These are phyloP conservation scores for Drosophila lacicola DNA, from an alignment of 2,888 invertebrate species.

Conservation along the genomic window DNA sequence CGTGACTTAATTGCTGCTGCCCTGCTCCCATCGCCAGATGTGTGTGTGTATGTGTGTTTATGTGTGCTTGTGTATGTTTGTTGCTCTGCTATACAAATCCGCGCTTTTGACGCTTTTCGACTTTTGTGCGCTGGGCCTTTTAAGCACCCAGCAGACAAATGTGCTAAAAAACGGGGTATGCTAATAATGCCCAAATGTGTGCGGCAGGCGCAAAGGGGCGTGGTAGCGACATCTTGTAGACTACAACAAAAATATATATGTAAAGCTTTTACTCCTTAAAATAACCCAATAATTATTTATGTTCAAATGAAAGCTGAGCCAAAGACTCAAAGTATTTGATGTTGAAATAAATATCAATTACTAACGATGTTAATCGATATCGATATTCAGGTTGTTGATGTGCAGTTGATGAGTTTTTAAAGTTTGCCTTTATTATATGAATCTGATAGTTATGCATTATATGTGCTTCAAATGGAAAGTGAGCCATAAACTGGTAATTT, in stretches of 20 bases:
- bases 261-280: too few relatives aligned
- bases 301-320: too few relatives aligned
- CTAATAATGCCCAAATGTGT: not conserved
- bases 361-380: too few relatives aligned
- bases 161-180: conserved; percentile 27
- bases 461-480: too few relatives aligned
- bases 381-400: too few relatives aligned
- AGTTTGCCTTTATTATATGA: too few relatives aligned
- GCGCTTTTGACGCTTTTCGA: conserved; percentile 74
- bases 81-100: conserved; percentile 53
- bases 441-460: too few relatives aligned
- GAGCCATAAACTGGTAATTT: too few relatives aligned
- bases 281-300: too few relatives aligned
- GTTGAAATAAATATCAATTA: too few relatives aligned
- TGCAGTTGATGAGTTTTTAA: not conserved
- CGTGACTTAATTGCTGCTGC: conserved; percentile 73
- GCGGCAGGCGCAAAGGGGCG: not conserved
- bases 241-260: not conserved
- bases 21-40: not conserved
- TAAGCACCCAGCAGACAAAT: conserved; percentile 38
- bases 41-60: conserved; percentile 2
- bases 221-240: not conserved
- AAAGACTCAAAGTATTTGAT: too few relatives aligned
- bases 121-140: conserved; percentile 60
- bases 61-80: conserved; percentile 29